These are phyloP conservation scores for Geotrupes spiniger DNA, from an alignment of 2,888 invertebrate species.

Conservation along the genomic window DNA sequence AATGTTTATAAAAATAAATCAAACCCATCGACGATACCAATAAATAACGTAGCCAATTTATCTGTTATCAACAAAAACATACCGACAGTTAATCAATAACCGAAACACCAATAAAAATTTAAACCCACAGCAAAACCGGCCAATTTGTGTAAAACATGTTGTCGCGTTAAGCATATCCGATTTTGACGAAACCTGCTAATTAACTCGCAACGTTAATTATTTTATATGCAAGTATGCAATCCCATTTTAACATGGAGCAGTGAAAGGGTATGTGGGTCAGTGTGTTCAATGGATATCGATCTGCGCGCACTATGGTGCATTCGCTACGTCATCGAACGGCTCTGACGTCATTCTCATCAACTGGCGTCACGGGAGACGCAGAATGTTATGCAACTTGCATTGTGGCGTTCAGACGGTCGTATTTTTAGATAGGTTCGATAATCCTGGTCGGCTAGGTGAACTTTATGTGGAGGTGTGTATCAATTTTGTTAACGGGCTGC, in stretches of 20 bases:
- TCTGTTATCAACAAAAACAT: no score
- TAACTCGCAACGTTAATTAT: no score
- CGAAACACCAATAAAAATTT: no score
- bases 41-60: no score
- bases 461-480: no score
- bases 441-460: neutral
- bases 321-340: constrained; percentile 35
- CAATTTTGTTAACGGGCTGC: constrained; percentile 7
- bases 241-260: constrained; percentile 17
- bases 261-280: constrained; percentile 45
- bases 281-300: constrained; percentile 41
- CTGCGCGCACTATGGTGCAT: constrained; percentile 31
- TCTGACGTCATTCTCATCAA: constrained; percentile 21
- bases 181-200: no score
- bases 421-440: constrained; percentile 2
- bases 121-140: no score
- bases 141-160: no score
- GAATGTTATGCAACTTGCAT: neutral
- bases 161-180: no score
- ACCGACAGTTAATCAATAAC: no score
- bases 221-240: constrained; percentile 5
- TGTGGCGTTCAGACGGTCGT: neutral
- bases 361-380: constrained; percentile 13
- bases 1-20: no score
- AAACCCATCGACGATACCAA: no score